Evolutionary conservation across 2,888 invertebrate genomes (phyloP), one percentile per base, ranked within the genome.

Genomic region (Lycia hirtaria): DNA sequence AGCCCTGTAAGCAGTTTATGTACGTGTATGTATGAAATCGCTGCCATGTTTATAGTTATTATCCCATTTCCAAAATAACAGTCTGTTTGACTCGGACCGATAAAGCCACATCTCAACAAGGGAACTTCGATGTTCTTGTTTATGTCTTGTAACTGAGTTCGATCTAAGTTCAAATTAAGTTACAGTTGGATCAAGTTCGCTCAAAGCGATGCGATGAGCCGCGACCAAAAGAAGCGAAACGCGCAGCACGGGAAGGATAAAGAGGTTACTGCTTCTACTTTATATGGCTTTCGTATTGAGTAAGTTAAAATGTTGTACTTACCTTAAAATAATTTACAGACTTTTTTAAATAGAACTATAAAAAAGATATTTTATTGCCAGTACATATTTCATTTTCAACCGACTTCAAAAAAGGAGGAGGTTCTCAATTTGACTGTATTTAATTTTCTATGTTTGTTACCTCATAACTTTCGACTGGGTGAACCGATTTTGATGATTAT

Each of bases 171-270:
- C 24, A 67, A 72, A 69, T 71, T 61, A 63, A 65, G 64, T 73
- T 71, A 66, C 64, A 68, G 61, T 65, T 66, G 71, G 59, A 65
- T 68, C 63, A 68, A 68, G 68, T 56, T 62, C 43, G 52, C 49
- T 68, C 69, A 72, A 72, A 70, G 71, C 44, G 62, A 68, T 56
- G 59, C 63, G 66, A 65, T 71, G 68, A 70, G 71, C 59, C 64
- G 69, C 60, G 64, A 61, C 67, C 65, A 64, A 71, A 69, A 71
- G 66, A 71, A 70, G 56, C 47, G 64, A 64, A 65, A 58, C 47
- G 47, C 52, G 43, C 47, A 50, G 50, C 50, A 50, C 50, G 67
- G 51, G 64, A 59, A 61, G 67, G 72, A 70, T 74, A 73, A 72
- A 72, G 64, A 72, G 67, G 68, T 74, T 72, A 70, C 54, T 60